phyloP scores from a whole-genome alignment of 2,113 vertebrate species.

The Caranx melampygus region DNA sequence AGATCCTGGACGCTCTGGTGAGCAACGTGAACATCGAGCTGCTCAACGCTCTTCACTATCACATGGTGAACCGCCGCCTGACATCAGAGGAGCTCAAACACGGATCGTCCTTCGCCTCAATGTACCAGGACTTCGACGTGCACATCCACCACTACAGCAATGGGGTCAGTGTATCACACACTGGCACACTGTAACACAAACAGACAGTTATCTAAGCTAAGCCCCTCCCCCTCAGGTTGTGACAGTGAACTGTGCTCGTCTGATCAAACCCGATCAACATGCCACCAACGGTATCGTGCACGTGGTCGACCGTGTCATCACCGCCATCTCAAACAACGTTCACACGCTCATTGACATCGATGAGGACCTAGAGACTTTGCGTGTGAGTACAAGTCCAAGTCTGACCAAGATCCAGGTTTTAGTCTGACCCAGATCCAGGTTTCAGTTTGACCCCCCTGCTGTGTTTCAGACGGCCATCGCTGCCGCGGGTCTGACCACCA shows the following conservation, averaged over 20 bases:
- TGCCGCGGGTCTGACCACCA: slow-evolving; percentile 88
- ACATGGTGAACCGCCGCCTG: slow-evolving; percentile 93
- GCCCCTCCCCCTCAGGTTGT: slow-evolving; percentile 85
- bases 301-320: slow-evolving; percentile 95
- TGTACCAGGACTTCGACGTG: slow-evolving; percentile 96
- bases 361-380: slow-evolving; percentile 92
- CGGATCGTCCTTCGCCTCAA: slow-evolving; percentile 88
- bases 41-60: slow-evolving; percentile 96
- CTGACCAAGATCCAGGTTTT: too few relatives aligned
- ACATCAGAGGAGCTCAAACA: slow-evolving; percentile 94
- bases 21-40: slow-evolving; percentile 99
- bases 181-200: background rate
- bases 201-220: too few relatives aligned
- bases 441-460: background rate
- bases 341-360: slow-evolving; percentile 89
- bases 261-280: slow-evolving; percentile 95
- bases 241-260: slow-evolving; percentile 97
- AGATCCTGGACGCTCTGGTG: slow-evolving; percentile 96
- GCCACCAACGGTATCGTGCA: slow-evolving; percentile 98
- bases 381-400: slow-evolving; percentile 81
- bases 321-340: slow-evolving; percentile 90
- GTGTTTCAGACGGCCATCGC: slow-evolving; percentile 89
- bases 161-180: slow-evolving; percentile 84
- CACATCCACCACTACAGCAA: slow-evolving; percentile 97
- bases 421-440: background rate